Evolutionary conservation across 1,140 invertebrate genomes (phyloP).

Genomic region (Nixonia krombeini): DNA sequence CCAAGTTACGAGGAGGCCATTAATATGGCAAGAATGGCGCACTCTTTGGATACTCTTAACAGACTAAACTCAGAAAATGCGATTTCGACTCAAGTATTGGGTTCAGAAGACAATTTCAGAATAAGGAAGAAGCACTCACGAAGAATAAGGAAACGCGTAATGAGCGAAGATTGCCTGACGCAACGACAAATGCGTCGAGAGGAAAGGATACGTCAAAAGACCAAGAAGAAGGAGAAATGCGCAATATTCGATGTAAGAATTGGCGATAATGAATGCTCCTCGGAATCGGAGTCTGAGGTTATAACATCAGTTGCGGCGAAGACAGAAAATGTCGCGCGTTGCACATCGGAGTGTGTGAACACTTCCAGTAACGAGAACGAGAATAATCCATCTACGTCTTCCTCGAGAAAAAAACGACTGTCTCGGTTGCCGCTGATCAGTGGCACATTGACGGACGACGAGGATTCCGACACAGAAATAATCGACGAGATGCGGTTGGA

Average conservation of each 20-base stretch:
- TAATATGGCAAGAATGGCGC: conserved; percentile 75
- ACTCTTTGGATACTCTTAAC: conserved; percentile 61
- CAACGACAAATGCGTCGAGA: conserved; percentile 55
- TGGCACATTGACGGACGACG: conserved; percentile 62
- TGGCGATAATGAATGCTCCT: neutral
- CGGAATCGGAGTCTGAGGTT: conserved; percentile 16
- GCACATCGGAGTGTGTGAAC: too few relatives aligned
- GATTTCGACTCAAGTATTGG: conserved; percentile 41
- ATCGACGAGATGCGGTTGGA: neutral
- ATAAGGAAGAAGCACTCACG: conserved; percentile 53
- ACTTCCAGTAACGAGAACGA: conserved; percentile 15
- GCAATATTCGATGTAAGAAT: conserved; percentile 5
- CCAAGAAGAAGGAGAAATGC: conserved; percentile 13
- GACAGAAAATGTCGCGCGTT: conserved; percentile 34
- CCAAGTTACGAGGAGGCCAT: conserved; percentile 83
- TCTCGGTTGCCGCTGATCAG: conserved; percentile 22
- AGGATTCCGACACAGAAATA: conserved; percentile 60
- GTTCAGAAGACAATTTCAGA: conserved; percentile 61
- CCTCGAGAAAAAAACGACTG: conserved; percentile 46
- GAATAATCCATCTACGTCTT: conserved; percentile 51
- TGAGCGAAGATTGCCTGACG: conserved; percentile 62
- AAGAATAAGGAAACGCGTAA: conserved; percentile 51
- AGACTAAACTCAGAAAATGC: conserved; percentile 36
- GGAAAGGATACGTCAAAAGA: conserved; percentile 33
- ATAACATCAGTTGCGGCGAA: neutral